These are phyloP conservation scores for Tinea trinotella DNA, from an alignment of 2,888 invertebrate genomes.

Conservation along the genomic window DNA sequence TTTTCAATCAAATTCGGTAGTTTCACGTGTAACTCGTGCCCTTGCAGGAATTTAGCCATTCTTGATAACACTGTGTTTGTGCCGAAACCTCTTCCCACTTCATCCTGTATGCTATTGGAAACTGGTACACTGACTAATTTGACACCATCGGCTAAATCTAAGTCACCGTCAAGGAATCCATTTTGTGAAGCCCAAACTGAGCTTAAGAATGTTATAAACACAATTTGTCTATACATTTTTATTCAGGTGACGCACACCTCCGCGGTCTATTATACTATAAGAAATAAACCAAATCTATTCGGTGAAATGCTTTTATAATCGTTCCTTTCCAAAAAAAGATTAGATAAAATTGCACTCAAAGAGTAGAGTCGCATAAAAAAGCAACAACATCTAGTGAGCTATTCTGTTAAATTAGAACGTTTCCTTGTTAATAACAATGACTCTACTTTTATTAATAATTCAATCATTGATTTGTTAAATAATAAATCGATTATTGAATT, in stretches of 20 bases:
- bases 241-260: neutral
- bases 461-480: no score
- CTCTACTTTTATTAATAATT: neutral
- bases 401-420: constrained; percentile 32
- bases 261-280: constrained; percentile 31
- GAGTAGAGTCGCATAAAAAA: constrained; percentile 38
- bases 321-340: constrained; percentile 65
- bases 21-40: constrained; percentile 81
- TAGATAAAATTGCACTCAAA: constrained; percentile 40
- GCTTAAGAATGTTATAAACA: constrained; percentile 33
- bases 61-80: constrained; percentile 70
- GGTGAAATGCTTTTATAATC: constrained; percentile 50
- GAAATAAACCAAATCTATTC: constrained; percentile 58
- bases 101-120: constrained; percentile 62
- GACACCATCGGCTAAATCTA: constrained; percentile 76
- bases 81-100: constrained; percentile 50
- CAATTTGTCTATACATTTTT: constrained; percentile 47
- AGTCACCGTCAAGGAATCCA: constrained; percentile 55
- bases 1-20: constrained; percentile 79
- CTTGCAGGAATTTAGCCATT: constrained; percentile 78
- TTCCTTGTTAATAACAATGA: no score
- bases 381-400: constrained; percentile 23
- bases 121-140: constrained; percentile 71
- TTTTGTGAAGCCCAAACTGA: constrained; percentile 32
- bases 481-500: no score